A percentile compares a stretch with the other conserved stretches of the same genome.
These are phyloP conservation scores for Hoplodrina ambigua DNA, from an alignment of 2,888 invertebrate genomes.

Conservation along the genomic window DNA sequence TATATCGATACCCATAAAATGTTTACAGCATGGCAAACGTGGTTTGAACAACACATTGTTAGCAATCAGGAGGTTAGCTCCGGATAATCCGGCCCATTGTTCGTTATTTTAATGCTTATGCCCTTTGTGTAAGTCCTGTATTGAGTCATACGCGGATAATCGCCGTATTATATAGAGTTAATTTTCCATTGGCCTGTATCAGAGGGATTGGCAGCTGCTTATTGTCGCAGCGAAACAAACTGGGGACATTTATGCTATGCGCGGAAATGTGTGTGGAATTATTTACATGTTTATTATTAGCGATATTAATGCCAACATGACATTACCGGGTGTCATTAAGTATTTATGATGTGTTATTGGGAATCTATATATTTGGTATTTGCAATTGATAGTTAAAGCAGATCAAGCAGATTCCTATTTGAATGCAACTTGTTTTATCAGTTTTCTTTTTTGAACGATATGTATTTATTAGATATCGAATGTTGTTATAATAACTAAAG, in stretches of 20 bases:
- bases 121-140: constrained; percentile 86
- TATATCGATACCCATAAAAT: constrained; percentile 48
- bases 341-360: constrained; percentile 17
- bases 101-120: constrained; percentile 89
- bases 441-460: neutral
- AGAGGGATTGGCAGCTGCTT: constrained; percentile 85
- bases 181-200: constrained; percentile 85
- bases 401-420: neutral
- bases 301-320: constrained; percentile 42
- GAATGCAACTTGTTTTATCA: constrained; percentile 14
- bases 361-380: neutral
- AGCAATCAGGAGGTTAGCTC: constrained; percentile 79
- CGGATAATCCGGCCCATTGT: constrained; percentile 88
- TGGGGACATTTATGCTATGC: constrained; percentile 67
- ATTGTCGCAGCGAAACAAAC: constrained; percentile 75
- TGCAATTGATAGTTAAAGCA: neutral
- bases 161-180: constrained; percentile 88
- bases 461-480: constrained; percentile 6
- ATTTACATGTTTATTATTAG: constrained; percentile 58
- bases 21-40: constrained; percentile 65
- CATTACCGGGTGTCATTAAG: constrained; percentile 7
- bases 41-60: constrained; percentile 79
- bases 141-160: constrained; percentile 90
- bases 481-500: constrained; percentile 52
- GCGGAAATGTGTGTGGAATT: constrained; percentile 42